These are phyloP conservation scores for Sander lucioperca DNA, from an alignment of 2,113 vertebrate genomes.

Conservation along the genomic window DNA sequence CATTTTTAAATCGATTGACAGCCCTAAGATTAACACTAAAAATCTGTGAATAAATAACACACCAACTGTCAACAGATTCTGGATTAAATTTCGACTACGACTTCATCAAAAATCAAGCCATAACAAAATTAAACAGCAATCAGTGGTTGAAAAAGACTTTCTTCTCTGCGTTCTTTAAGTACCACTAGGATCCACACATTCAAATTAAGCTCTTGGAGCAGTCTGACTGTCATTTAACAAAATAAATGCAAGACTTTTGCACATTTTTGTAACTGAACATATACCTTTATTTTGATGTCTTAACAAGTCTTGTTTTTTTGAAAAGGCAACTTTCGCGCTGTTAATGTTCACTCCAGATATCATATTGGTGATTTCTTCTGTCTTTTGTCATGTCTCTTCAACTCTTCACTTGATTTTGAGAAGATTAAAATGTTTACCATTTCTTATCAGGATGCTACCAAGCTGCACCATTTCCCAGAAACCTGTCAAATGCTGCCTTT, in stretches of 20 bases:
- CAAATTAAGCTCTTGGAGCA: no score
- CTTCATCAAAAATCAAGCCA: no score
- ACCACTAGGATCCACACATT: no score
- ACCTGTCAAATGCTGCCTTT: neutral
- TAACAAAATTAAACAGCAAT: no score
- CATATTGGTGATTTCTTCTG: neutral
- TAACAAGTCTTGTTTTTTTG: neutral
- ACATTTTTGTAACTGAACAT: neutral
- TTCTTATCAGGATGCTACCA: neutral
- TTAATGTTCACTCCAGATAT: neutral
- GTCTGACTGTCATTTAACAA: no score
- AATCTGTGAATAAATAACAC: no score
- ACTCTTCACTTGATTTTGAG: neutral
- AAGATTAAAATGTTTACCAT: conserved; percentile 6
- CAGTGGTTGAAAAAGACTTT: no score
- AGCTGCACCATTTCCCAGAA: neutral
- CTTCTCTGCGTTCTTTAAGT: no score
- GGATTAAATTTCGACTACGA: no score
- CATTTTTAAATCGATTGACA: no score
- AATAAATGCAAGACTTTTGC: no score
- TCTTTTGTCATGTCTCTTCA: neutral
- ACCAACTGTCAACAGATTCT: no score
- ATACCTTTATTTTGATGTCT: neutral
- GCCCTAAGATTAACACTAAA: neutral
- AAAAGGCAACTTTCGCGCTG: neutral